phyloP scores from a whole-genome alignment of 2,113 vertebrate genomes.

The Laticauda colubrina region DNA sequence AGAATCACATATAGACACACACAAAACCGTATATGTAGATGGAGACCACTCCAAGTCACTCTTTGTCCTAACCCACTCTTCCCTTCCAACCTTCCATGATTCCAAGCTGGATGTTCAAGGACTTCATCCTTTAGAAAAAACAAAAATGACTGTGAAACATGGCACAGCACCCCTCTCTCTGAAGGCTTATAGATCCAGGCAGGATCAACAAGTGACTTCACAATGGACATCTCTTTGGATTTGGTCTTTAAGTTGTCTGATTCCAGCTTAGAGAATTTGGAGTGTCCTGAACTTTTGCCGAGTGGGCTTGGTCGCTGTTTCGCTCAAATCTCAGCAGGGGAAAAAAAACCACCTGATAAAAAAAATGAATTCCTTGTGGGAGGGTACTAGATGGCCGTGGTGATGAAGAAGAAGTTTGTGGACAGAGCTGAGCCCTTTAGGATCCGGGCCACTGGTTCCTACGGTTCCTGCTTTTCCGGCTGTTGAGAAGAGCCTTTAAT shows the following conservation, averaged over 20 bases:
- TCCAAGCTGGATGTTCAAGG: slow-evolving; percentile 8
- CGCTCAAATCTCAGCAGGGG: slow-evolving; percentile 47
- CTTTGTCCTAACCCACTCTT: slow-evolving; percentile 45
- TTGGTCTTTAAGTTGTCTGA: slow-evolving; percentile 14
- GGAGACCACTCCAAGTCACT: slow-evolving; percentile 31
- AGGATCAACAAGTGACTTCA: slow-evolving; percentile 48
- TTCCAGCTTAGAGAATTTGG: slow-evolving; percentile 55
- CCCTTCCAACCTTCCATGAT: background rate
- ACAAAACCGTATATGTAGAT: slow-evolving; percentile 16
- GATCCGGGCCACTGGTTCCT: slow-evolving; percentile 83
- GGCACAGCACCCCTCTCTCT: slow-evolving; percentile 53
- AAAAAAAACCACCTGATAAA: slow-evolving; percentile 43
- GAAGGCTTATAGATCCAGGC: slow-evolving; percentile 45
- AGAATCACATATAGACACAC: background rate
- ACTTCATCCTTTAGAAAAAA: slow-evolving; percentile 18
- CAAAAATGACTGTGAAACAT: slow-evolving; percentile 49
- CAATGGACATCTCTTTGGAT: slow-evolving; percentile 50
- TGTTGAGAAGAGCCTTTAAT: slow-evolving; percentile 90
- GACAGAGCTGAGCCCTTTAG: slow-evolving; percentile 67
- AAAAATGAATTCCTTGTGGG: slow-evolving; percentile 47
- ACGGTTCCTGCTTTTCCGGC: slow-evolving; percentile 91
- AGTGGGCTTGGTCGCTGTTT: slow-evolving; percentile 37
- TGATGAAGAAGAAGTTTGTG: slow-evolving; percentile 32
- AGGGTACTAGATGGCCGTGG: slow-evolving; percentile 13
- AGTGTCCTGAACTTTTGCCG: slow-evolving; percentile 48